Base-by-base conservation (phyloP, 2,113 vertebrate species). In the Centrocercus urophasianus region DNA sequence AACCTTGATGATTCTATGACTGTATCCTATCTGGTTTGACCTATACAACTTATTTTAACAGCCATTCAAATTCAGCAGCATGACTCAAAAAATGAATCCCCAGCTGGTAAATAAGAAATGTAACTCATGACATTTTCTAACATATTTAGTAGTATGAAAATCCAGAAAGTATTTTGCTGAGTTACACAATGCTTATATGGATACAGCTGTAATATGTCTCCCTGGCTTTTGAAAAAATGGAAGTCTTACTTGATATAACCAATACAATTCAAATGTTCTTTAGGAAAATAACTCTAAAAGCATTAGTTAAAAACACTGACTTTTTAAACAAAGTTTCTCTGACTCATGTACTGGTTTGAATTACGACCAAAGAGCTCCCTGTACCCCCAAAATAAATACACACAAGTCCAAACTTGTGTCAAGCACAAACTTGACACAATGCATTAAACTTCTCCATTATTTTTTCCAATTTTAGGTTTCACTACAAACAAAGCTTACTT, bases 61-160 rank as follows among this genome's bases (percentile, higher is more conserved):
- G 20, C 76, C 57, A 60, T 74, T 90, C 76, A 81, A 57, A 90
- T 90, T 91, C 93, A 94, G 72, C 73, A 77, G 21, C 36, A 50
- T 60, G 76, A 93, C 80, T 88, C 83, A 90, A 93, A 73, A 91
- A 89, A 57, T 70, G 64, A 96, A 88, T 67, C 69, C 61, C 21
- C 60, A 71, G 65, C 14, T 86, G 72, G 56, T 78, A 91, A 93
- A 91, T 60, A 90, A 67, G 28, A 65, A 82, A 93, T 8, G 2
- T 43, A 93, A 89, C 67, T 77, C 54, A 63, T 63, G 85, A 91
- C 75, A 77, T 93, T 90, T 94, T 77, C 61, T 74, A 66, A 67
- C 28, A 38, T 50, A 64, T 60, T 83, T 77, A 93, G 86, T 86
- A 94, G 83, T 52, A 5, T 30, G 77, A 91, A 85, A 91, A 36